Evolutionary conservation across 1,140 invertebrate species (phyloP).

Genomic region (Zophobas atratus): DNA sequence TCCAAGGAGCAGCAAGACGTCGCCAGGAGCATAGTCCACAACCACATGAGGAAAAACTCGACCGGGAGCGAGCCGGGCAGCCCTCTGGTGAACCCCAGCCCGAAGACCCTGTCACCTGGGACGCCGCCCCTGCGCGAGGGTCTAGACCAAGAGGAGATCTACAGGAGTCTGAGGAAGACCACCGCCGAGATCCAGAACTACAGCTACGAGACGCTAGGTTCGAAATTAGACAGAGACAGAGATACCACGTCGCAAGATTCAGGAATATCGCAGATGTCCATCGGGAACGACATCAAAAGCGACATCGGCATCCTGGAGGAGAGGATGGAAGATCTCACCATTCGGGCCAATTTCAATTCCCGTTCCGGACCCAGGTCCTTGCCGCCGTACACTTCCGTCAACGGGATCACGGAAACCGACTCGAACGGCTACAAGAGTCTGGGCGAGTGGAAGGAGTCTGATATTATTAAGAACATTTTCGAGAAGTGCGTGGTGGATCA

Average conservation of each 20-base stretch:
- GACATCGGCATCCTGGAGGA: constrained; percentile 67
- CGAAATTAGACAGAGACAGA: constrained; percentile 75
- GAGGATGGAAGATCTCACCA: constrained; percentile 69
- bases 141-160: constrained; percentile 89
- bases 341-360: constrained; percentile 54
- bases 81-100: constrained; percentile 60
- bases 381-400: constrained; percentile 60
- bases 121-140: constrained; percentile 75
- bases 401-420: constrained; percentile 62
- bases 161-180: constrained; percentile 89
- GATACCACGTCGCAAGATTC: constrained; percentile 91
- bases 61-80: constrained; percentile 70
- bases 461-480: constrained; percentile 66
- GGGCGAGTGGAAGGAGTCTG: constrained; percentile 60
- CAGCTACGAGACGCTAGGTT: constrained; percentile 75
- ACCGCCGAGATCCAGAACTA: constrained; percentile 95
- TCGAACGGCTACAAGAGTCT: constrained; percentile 65
- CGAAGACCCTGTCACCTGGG: constrained; percentile 67
- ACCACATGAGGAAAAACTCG: constrained; percentile 81
- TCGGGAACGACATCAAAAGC: constrained; percentile 67
- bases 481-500: constrained; percentile 64
- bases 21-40: constrained; percentile 87
- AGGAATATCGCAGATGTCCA: constrained; percentile 89
- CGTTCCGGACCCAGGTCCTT: constrained; percentile 58
- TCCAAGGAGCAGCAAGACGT: constrained; percentile 88